A percentile compares a stretch with the other conserved stretches of the same genome.
phyloP scores from a whole-genome alignment of 2,113 vertebrate species.

The Macroglossus sobrinus region DNA sequence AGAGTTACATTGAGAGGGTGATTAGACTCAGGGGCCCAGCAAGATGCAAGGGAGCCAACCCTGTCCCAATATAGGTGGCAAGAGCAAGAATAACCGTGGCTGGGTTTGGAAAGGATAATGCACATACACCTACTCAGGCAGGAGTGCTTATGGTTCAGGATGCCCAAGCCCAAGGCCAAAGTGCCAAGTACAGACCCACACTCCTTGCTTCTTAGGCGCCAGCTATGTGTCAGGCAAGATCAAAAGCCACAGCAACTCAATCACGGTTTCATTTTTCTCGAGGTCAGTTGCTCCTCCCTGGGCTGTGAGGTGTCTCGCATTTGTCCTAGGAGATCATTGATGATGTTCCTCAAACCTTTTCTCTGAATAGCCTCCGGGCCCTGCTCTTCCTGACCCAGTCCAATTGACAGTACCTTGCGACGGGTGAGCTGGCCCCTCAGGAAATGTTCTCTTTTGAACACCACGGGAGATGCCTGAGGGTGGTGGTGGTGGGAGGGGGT shows the following conservation, averaged over 20 bases:
- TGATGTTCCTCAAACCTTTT: background rate
- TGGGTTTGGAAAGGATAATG: no score
- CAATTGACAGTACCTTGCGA: background rate
- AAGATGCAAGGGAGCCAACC: background rate
- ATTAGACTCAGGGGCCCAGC: background rate
- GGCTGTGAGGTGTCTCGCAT: background rate
- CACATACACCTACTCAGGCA: background rate
- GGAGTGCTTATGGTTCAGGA: background rate
- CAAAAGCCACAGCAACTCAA: background rate
- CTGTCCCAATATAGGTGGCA: background rate
- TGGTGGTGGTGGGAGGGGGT: background rate
- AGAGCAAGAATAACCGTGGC: background rate
- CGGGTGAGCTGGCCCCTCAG: background rate
- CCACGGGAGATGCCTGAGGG: no score
- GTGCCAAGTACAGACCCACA: background rate
- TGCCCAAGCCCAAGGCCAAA: background rate
- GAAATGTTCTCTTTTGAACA: background rate
- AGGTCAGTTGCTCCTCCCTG: background rate
- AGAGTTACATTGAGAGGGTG: background rate
- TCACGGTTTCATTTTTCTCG: background rate
- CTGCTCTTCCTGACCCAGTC: background rate
- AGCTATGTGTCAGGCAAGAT: background rate
- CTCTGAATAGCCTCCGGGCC: background rate
- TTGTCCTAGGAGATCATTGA: background rate
- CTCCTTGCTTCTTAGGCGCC: no score